Percentiles rank a stretch among this genome's conserved stretches.
These are phyloP conservation scores for Charina bottae DNA, from an alignment of 2,113 vertebrate species.

Conservation along the genomic window DNA sequence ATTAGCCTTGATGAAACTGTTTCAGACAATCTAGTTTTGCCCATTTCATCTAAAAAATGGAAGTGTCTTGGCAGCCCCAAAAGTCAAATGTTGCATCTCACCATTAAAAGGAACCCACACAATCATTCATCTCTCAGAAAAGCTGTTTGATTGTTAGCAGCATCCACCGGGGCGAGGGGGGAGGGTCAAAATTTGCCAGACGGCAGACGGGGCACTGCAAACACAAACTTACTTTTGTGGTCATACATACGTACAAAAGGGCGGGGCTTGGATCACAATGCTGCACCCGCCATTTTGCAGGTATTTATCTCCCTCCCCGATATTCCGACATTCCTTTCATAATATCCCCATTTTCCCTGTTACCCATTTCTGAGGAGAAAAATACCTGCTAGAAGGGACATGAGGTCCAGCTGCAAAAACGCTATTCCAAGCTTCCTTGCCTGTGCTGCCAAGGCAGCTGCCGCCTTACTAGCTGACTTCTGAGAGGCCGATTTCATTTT, in stretches of 20 bases:
- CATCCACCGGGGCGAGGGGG: no score
- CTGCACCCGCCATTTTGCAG: neutral
- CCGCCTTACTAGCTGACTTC: neutral
- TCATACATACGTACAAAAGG: neutral
- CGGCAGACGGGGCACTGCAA: neutral
- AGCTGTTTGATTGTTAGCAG: neutral
- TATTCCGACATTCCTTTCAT: neutral
- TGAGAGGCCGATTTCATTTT: neutral
- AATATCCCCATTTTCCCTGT: rapidly evolving
- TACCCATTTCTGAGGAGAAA: neutral
- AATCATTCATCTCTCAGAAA: neutral
- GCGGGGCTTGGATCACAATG: neutral
- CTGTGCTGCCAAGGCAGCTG: rapidly evolving
- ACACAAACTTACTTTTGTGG: neutral
- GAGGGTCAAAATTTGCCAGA: no score
- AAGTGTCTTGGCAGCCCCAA: neutral
- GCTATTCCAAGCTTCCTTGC: slow-evolving; percentile 31
- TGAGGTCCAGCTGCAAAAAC: slow-evolving; percentile 62
- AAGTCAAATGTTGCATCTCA: neutral
- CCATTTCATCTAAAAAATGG: neutral
- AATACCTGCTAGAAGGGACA: slow-evolving; percentile 78
- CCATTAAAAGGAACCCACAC: no score
- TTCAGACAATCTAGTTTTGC: no score
- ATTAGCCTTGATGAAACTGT: neutral
- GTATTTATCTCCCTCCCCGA: neutral